phyloP scores from a whole-genome alignment of 2,113 vertebrate species.

The Silurus meridionalis region DNA sequence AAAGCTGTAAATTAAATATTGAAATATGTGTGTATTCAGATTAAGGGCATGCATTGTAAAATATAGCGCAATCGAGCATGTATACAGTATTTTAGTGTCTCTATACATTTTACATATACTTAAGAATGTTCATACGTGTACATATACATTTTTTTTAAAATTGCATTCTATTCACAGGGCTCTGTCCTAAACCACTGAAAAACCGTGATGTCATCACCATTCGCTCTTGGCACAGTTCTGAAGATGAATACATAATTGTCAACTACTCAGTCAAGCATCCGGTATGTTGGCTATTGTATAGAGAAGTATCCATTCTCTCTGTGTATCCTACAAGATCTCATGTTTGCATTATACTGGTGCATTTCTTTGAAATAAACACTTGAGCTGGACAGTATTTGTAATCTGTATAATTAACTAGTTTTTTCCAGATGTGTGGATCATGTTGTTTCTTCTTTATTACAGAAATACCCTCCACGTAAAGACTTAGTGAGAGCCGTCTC shows the following conservation, averaged over 20 bases:
- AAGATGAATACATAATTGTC: conserved; percentile 70
- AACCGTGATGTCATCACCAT: conserved; percentile 73
- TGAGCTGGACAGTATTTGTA: neutral
- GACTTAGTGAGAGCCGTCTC: conserved; percentile 77
- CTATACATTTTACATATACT: neutral
- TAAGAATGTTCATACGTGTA: no score
- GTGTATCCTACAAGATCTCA: neutral
- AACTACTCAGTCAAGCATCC: conserved; percentile 81
- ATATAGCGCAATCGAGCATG: neutral
- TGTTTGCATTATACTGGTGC: neutral
- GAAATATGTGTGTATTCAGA: neutral
- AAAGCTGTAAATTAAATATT: neutral
- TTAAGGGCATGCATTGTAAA: neutral
- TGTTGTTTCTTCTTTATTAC: conserved; percentile 32
- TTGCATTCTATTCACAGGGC: conserved; percentile 60
- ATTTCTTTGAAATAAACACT: neutral
- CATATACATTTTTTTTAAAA: no score
- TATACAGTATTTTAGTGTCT: neutral
- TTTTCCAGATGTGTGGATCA: neutral
- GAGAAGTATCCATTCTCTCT: neutral
- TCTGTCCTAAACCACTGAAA: conserved; percentile 70
- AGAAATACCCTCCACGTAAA: conserved; percentile 73
- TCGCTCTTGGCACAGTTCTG: conserved; percentile 71
- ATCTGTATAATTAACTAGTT: neutral
- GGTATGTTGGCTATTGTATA: conserved; percentile 54